Conservation (phyloP, 2,888 invertebrate genomes). For the Sussaba pulchella region DNA sequence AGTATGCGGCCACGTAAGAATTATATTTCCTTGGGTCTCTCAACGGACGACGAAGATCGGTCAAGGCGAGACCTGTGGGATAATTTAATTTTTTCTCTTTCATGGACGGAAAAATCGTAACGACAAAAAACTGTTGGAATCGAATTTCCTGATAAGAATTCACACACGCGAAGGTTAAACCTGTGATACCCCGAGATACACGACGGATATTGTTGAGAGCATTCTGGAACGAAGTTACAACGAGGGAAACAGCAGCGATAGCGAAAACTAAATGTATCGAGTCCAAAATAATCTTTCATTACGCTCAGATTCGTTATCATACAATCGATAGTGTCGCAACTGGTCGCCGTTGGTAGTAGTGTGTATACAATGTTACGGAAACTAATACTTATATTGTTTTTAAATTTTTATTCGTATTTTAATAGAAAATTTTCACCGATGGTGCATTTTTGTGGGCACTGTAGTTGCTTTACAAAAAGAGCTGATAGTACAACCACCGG, state of each 20-base stretch:
- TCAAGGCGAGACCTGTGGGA: no score
- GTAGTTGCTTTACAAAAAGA: no score
- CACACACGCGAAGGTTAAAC: neutral
- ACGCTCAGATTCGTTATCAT: neutral
- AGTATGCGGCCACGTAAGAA: no score
- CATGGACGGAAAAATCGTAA: no score
- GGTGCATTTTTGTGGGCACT: no score
- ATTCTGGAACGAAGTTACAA: neutral
- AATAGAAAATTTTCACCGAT: no score
- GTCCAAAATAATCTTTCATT: slow-evolving; percentile 10
- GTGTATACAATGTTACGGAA: neutral
- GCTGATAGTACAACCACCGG: no score
- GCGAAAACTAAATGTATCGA: neutral
- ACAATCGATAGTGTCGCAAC: slow-evolving; percentile 6
- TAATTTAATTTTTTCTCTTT: no score
- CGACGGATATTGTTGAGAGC: neutral
- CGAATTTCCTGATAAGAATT: neutral
- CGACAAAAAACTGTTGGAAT: no score
- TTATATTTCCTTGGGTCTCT: no score
- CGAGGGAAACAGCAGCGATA: neutral
- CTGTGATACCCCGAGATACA: no score
- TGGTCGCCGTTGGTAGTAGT: neutral
- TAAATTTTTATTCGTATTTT: neutral
- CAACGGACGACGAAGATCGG: no score
- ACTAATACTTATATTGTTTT: neutral